A percentile compares a stretch with the other conserved stretches of the same genome.
Evolutionary conservation across 2,113 vertebrate genomes (phyloP).

Genomic region (Dicaeum eximium): DNA sequence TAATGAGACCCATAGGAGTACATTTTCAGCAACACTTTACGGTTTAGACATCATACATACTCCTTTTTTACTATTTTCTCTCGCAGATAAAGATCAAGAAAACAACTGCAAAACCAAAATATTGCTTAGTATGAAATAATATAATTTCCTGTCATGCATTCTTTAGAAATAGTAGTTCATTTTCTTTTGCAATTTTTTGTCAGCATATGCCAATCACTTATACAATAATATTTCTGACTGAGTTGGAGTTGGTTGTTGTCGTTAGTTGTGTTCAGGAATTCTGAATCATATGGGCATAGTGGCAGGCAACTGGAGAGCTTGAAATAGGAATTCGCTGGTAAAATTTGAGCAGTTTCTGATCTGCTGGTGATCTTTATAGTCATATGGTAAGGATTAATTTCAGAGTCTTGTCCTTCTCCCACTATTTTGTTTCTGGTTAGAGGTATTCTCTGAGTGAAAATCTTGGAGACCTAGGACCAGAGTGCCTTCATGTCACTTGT

Average conservation of each 20-base stretch:
- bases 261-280: background rate
- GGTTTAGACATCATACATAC: background rate
- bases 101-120: background rate
- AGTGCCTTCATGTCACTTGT: background rate
- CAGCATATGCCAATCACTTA: background rate
- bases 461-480: background rate
- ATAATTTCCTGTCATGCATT: background rate
- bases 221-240: background rate
- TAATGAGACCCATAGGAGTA: background rate
- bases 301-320: background rate
- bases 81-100: background rate
- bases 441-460: background rate
- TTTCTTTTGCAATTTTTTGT: background rate
- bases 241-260: background rate
- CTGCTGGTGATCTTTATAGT: background rate
- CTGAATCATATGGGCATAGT: background rate
- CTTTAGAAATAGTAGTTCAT: background rate
- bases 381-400: background rate
- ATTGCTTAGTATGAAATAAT: background rate
- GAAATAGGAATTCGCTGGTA: background rate
- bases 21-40: background rate
- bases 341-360: background rate
- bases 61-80: background rate
- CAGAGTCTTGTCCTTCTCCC: background rate
- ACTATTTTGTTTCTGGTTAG: background rate